A percentile compares a stretch with the other conserved stretches of the same genome.
Conservation (phyloP, 2,888 invertebrate species). For the Odontocerum albicorne region DNA sequence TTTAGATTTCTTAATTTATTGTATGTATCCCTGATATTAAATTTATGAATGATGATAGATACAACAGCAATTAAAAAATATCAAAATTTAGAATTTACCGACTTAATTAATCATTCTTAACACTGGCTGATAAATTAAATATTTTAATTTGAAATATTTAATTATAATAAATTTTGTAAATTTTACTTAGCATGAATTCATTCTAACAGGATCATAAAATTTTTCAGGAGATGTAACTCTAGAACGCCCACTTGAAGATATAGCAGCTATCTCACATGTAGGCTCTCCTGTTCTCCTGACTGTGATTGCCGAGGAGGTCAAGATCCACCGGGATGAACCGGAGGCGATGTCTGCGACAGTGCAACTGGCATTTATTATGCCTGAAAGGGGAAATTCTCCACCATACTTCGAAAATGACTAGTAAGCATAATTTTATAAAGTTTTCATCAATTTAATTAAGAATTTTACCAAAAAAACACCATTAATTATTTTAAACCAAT, state of each 20-base stretch:
- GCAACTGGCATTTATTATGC: conserved; percentile 79
- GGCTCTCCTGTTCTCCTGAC: conserved; percentile 82
- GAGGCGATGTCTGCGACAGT: conserved; percentile 81
- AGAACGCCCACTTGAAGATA: conserved; percentile 73
- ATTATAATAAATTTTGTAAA: too few relatives aligned
- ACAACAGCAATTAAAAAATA: too few relatives aligned
- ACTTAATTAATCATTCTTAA: too few relatives aligned
- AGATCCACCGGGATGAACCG: conserved; percentile 70
- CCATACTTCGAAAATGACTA: conserved; percentile 79
- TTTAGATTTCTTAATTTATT: too few relatives aligned
- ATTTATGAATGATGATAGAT: too few relatives aligned
- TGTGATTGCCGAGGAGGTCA: conserved; percentile 84
- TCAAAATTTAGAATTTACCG: too few relatives aligned
- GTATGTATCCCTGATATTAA: too few relatives aligned
- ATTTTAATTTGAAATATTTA: too few relatives aligned
- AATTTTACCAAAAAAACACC: not conserved
- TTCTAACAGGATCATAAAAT: too few relatives aligned
- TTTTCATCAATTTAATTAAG: not conserved
- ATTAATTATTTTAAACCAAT: too few relatives aligned
- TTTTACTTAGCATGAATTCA: too few relatives aligned
- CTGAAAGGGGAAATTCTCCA: conserved; percentile 74
- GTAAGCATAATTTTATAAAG: conserved; percentile 46
- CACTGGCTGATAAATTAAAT: too few relatives aligned
- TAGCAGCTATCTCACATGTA: conserved; percentile 78
- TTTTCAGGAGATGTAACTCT: conserved; percentile 69